phyloP scores from a whole-genome alignment of 2,113 vertebrate genomes.

The Crotalus horridus region DNA sequence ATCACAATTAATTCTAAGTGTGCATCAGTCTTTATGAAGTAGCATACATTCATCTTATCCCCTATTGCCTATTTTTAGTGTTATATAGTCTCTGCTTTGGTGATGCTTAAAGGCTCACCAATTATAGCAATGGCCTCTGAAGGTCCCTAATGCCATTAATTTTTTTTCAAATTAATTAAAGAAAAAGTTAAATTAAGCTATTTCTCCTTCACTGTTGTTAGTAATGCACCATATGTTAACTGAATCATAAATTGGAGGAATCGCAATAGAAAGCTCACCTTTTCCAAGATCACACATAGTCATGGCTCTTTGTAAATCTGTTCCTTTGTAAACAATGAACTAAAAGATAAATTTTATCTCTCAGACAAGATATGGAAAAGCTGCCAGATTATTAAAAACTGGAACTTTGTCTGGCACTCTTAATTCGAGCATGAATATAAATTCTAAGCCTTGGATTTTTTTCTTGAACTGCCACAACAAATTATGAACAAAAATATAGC shows the following conservation, averaged over 20 bases:
- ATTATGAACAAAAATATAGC: not conserved
- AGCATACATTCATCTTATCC: not conserved
- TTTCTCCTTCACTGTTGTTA: not conserved
- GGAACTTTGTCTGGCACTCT: constrained; percentile 31
- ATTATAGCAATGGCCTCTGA: not conserved
- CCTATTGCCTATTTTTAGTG: not conserved
- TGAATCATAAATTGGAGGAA: not conserved
- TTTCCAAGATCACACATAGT: not conserved
- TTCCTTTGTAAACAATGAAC: constrained; percentile 11
- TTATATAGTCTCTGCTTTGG: not conserved
- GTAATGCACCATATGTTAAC: not conserved
- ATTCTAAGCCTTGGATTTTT: constrained; percentile 38
- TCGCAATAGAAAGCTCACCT: accelerated
- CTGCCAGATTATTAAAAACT: constrained; percentile 49
- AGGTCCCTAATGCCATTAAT: not conserved
- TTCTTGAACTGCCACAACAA: constrained; percentile 31
- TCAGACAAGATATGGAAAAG: constrained; percentile 39
- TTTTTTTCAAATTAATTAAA: not conserved
- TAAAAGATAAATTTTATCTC: constrained; percentile 11
- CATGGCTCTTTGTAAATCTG: constrained; percentile 23
- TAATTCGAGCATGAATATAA: constrained; percentile 39
- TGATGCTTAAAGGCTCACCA: not conserved
- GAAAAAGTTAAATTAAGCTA: not conserved
- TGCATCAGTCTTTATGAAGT: not conserved
- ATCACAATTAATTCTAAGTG: not conserved